Percentiles rank a stretch among this genome's conserved stretches.
Conservation (phyloP, 2,113 vertebrate genomes). For the Solea solea region DNA sequence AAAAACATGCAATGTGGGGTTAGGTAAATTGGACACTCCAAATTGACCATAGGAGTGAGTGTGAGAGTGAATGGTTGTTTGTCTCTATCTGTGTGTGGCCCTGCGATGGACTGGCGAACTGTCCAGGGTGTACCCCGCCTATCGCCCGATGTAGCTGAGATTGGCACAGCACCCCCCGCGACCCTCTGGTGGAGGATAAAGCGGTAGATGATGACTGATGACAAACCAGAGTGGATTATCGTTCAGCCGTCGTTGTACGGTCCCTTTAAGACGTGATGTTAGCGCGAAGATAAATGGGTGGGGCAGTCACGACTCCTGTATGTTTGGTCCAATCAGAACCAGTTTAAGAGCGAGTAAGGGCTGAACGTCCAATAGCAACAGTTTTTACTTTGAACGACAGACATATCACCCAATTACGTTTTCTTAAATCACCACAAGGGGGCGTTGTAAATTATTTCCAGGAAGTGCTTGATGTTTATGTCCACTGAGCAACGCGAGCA, state of each 20-base stretch:
- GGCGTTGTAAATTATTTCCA: constrained; percentile 10
- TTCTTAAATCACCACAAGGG: rapidly evolving
- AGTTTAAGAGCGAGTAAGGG: rapidly evolving
- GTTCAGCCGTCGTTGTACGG: too few species aligned
- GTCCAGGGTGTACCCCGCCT: too few species aligned
- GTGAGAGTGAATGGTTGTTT: too few species aligned
- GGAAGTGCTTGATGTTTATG: constrained; percentile 29
- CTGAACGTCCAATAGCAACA: constrained; percentile 28
- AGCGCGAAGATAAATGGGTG: constrained; percentile 38
- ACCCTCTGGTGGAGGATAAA: too few species aligned
- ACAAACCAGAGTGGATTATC: not conserved
- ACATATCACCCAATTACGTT: constrained; percentile 16
- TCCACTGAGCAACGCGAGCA: not conserved
- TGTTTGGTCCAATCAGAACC: constrained; percentile 36
- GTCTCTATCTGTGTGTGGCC: too few species aligned
- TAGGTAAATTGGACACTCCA: too few species aligned
- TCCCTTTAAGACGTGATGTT: not conserved
- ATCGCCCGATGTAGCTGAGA: too few species aligned
- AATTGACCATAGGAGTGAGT: too few species aligned
- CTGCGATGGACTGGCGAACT: too few species aligned
- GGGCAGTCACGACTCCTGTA: not conserved
- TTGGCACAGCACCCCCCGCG: too few species aligned
- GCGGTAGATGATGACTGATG: too few species aligned
- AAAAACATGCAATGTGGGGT: too few species aligned
- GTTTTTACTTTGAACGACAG: not conserved